Conservation (phyloP, 2,888 invertebrate genomes). For the Sphaeridia pumilis region DNA sequence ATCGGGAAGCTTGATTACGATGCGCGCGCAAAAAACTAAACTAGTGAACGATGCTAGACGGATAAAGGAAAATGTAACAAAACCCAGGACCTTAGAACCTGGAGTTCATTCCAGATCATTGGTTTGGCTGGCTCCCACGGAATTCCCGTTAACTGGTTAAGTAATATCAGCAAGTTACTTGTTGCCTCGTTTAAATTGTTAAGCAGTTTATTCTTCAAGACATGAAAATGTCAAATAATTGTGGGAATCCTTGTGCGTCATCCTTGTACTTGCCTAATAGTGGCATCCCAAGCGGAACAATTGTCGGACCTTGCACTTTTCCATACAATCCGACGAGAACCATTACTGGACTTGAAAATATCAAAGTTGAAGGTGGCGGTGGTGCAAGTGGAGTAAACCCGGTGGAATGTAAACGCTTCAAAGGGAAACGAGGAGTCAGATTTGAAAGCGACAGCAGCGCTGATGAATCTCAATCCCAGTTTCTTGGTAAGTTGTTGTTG, state of each 20-base stretch:
- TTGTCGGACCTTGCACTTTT: not conserved
- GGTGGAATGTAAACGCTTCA: slow-evolving; percentile 2
- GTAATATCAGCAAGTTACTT: too few species aligned
- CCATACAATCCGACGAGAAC: not conserved
- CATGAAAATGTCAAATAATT: not conserved
- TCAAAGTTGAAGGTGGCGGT: not conserved
- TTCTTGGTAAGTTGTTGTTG: slow-evolving; percentile 21
- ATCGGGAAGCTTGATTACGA: too few species aligned
- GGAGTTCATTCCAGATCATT: too few species aligned
- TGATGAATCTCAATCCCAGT: slow-evolving; percentile 22
- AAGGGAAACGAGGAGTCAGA: not conserved
- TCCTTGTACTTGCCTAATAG: not conserved
- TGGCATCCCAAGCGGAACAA: not conserved
- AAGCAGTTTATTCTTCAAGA: too few species aligned
- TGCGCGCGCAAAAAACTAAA: too few species aligned
- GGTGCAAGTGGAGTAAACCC: not conserved
- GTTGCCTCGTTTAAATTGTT: too few species aligned
- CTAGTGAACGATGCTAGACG: too few species aligned
- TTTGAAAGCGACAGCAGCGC: slow-evolving; percentile 33
- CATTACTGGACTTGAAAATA: not conserved
- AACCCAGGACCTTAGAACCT: too few species aligned
- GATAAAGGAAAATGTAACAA: too few species aligned
- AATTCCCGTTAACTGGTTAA: too few species aligned
- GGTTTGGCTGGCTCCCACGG: too few species aligned
- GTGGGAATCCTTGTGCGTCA: not conserved